Evolutionary conservation across 2,888 invertebrate species (phyloP), one percentile per base, ranked within the genome.

Genomic region (Drosophila basisetae): DNA sequence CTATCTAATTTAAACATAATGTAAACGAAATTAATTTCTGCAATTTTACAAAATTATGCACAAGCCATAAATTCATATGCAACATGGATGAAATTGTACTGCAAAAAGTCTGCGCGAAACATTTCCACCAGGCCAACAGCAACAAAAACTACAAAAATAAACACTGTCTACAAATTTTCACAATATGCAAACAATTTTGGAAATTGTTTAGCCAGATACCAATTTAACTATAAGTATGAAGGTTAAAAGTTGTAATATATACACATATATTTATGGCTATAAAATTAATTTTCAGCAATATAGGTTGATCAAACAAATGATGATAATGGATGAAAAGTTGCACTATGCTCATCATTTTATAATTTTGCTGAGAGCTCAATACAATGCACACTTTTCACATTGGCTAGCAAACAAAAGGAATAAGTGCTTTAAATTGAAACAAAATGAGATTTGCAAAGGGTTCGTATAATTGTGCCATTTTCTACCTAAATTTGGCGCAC

Each of bases 401-500:
- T 50, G n/a, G 47, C 18, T 7, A 18, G 25, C 53, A 63, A 72
- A 54, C 63, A 59, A n/a, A 41, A 11, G 35, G 37, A 63, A 39
- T 25, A 54, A 39, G 18, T 33, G 28, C 18, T 25, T 25, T 1
- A 22, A 22, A 30, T 6, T 31, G 31, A 28, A 43, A n/a, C 31
- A 49, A 55, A 52, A 43, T 62, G 7, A 9, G 9, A 31, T 31
- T 31, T 31, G 31, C 9, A 31, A 31, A 31, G 9, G 31, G 31
- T 2, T 31, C 2, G 31, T 31, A 31, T 31, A 31, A 9, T 31
- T 31, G 9, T 31, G 31, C 31, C 31, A 31, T 31, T 31, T 31
- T 9, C 9, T 31, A 31, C 31, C 0, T 31, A 2, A 9, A 87
- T 86, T 89, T 82, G 50, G 63, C 70, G 73, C 79, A 73, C 63